These are phyloP conservation scores for Flabesymbios commensalis DNA, from an alignment of 2,888 invertebrate genomes.

Conservation along the genomic window DNA sequence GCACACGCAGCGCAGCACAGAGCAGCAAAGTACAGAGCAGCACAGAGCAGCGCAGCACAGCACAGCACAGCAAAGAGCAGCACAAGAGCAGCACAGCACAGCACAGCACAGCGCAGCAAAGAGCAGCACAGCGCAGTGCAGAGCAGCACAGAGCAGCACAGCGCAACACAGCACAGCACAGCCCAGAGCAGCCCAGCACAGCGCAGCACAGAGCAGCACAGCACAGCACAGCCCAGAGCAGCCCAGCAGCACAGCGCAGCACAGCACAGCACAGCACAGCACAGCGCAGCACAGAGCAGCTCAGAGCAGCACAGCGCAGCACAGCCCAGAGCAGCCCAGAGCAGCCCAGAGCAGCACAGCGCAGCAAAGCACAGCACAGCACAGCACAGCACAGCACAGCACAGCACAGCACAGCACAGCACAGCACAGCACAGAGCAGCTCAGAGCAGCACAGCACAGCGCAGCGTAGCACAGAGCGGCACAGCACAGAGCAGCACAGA, in stretches of 20 bases:
- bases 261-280: not conserved
- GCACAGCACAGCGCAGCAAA: slow-evolving; percentile 7
- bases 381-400: too few species aligned
- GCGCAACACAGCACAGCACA: slow-evolving; percentile 9
- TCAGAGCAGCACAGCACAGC: too few species aligned
- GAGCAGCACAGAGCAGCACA: not conserved
- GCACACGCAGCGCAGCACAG: not conserved
- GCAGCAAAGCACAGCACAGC: too few species aligned
- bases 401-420: too few species aligned
- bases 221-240: not conserved
- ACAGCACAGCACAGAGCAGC: too few species aligned
- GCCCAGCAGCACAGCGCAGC: not conserved
- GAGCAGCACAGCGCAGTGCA: slow-evolving; percentile 5
- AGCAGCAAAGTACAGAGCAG: not conserved
- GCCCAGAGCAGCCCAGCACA: slow-evolving; percentile 6
- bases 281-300: too few species aligned
- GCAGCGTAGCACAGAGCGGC: too few species aligned
- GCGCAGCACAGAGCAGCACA: not conserved
- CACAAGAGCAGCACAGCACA: slow-evolving; percentile 3
- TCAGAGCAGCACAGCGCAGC: too few species aligned
- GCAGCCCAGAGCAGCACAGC: too few species aligned
- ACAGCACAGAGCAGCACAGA: too few species aligned
- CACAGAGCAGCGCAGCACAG: not conserved
- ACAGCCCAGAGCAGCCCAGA: too few species aligned
- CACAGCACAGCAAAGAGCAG: not conserved